Percentiles rank a stretch among this genome's conserved stretches.
These are phyloP conservation scores for Synanthedon myopaeformis DNA, from an alignment of 2,888 invertebrate species.

Conservation along the genomic window DNA sequence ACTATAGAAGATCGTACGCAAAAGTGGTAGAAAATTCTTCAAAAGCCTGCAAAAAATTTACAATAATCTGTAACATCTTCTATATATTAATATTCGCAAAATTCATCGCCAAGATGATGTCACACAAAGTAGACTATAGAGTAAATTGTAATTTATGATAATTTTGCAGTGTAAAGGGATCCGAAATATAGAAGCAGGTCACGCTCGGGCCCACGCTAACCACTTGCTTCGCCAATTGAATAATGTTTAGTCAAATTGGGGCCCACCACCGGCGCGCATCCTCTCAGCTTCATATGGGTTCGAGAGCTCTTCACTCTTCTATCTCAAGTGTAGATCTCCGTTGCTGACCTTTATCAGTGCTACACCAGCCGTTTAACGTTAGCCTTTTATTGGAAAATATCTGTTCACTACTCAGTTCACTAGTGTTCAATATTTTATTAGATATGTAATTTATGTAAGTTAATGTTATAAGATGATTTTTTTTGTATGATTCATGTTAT, in stretches of 20 bases:
- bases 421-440: too few relatives aligned
- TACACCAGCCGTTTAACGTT: slow-evolving; percentile 1
- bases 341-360: slow-evolving; percentile 49
- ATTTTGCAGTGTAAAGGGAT: slow-evolving; percentile 7
- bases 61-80: too few relatives aligned
- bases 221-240: slow-evolving; percentile 62
- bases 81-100: too few relatives aligned
- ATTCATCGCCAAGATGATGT: background rate
- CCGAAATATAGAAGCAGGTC: slow-evolving; percentile 45
- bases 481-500: too few relatives aligned
- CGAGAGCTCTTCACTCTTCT: slow-evolving; percentile 39
- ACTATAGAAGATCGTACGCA: too few relatives aligned
- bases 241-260: slow-evolving; percentile 61
- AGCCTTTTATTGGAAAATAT: slow-evolving; percentile 2
- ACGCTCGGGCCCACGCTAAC: slow-evolving; percentile 67
- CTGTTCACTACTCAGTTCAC: background rate
- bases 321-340: slow-evolving; percentile 15
- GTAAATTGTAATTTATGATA: background rate
- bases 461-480: too few relatives aligned
- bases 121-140: slow-evolving; percentile 2
- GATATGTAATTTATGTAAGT: too few relatives aligned
- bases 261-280: slow-evolving; percentile 55
- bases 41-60: too few relatives aligned
- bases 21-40: too few relatives aligned
- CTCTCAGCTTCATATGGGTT: slow-evolving; percentile 24